phyloP scores from a whole-genome alignment of 2,888 invertebrate genomes.

The Dolomedes plantarius region DNA sequence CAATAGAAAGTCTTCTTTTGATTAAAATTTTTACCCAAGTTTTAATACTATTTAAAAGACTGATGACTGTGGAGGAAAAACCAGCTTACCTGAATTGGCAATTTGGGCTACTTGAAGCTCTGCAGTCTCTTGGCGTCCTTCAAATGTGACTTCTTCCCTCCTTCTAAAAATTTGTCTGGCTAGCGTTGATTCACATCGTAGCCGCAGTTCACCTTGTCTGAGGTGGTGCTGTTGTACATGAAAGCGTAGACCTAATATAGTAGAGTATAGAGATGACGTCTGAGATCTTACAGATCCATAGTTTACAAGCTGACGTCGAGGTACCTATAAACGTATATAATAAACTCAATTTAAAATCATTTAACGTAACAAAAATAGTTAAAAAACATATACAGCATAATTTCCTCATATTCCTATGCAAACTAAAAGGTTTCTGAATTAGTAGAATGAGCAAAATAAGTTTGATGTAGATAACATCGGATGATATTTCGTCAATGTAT shows the following conservation, averaged over 20 bases:
- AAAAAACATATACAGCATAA: too few species aligned
- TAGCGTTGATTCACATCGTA: conserved; percentile 60
- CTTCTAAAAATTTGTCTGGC: conserved; percentile 50
- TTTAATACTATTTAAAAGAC: too few species aligned
- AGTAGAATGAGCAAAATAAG: too few species aligned
- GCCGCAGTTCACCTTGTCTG: conserved; percentile 60
- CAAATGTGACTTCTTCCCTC: conserved; percentile 59
- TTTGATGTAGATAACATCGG: too few species aligned
- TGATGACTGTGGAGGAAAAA: too few species aligned
- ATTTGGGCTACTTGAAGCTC: conserved; percentile 67
- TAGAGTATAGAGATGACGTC: conserved; percentile 13
- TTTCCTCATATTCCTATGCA: too few species aligned
- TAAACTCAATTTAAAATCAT: too few species aligned
- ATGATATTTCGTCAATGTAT: too few species aligned
- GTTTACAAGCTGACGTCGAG: conserved; percentile 56
- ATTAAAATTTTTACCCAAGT: too few species aligned
- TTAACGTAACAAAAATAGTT: too few species aligned
- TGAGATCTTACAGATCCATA: conserved; percentile 40
- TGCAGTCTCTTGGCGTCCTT: conserved; percentile 65
- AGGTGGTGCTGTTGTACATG: conserved; percentile 63
- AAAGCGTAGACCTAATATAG: conserved; percentile 57
- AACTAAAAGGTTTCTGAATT: too few species aligned
- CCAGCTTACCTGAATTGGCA: conserved; percentile 53
- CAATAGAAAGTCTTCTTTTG: too few species aligned
- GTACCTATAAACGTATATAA: conserved; percentile 60